A percentile compares a stretch with the other conserved stretches of the same genome.
phyloP scores from a whole-genome alignment of 2,113 vertebrate species.

The Rallus limicola region DNA sequence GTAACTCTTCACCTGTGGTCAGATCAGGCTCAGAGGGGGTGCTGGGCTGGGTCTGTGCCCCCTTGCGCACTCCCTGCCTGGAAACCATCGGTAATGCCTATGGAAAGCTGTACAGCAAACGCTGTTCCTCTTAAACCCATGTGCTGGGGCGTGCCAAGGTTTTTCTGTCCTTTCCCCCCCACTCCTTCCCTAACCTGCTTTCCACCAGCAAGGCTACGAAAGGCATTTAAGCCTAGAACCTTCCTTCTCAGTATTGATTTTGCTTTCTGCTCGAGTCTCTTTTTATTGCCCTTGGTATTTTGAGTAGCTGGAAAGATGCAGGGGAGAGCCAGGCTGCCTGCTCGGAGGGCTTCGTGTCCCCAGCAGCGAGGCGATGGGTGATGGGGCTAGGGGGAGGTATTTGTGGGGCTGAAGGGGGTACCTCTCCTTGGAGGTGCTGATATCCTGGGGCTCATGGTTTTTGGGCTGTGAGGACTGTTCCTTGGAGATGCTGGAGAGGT shows the following conservation, averaged over 20 bases:
- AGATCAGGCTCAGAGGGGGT: neutral
- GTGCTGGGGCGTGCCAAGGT: neutral
- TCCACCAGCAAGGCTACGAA: neutral
- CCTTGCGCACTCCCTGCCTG: neutral
- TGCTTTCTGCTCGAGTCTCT: conserved; percentile 1
- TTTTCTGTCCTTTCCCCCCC: neutral
- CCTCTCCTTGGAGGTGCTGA: neutral
- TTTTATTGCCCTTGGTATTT: neutral
- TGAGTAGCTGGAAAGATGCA: neutral
- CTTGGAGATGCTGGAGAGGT: neutral
- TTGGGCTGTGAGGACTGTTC: fast-evolving
- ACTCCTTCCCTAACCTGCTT: neutral
- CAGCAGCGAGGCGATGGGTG: fast-evolving
- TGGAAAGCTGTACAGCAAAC: neutral
- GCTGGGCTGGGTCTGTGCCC: neutral
- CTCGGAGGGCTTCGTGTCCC: neutral
- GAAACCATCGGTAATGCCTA: neutral
- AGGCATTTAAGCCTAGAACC: neutral
- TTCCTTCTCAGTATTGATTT: conserved; percentile 15
- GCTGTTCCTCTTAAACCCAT: fast-evolving
- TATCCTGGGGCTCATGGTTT: fast-evolving
- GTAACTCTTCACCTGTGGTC: neutral
- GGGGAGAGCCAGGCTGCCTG: neutral
- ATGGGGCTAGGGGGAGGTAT: too few species aligned
- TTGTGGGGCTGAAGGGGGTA: neutral